These are phyloP conservation scores for Pteropus rufus DNA, from an alignment of 2,797 vertebrate species.

Conservation along the genomic window DNA sequence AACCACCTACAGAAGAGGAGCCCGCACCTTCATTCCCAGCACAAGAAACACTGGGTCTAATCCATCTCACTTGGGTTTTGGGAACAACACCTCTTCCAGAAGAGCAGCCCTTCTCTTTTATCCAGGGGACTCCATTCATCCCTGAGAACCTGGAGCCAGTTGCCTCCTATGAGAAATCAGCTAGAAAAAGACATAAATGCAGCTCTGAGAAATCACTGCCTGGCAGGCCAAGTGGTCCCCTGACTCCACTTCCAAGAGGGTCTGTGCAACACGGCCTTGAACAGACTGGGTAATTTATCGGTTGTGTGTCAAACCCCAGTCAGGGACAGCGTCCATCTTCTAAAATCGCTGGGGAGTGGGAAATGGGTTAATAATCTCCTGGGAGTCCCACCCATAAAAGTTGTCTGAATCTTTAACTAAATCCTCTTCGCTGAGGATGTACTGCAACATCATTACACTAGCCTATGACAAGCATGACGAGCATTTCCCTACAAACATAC, in stretches of 20 bases:
- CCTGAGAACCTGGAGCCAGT: neutral
- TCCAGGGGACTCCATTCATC: neutral
- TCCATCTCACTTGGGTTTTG: neutral
- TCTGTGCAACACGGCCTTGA: neutral
- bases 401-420: conserved; percentile 44
- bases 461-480: conserved; percentile 21
- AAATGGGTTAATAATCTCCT: neutral
- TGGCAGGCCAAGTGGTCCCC: neutral
- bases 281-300: neutral
- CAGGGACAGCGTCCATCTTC: neutral
- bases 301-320: neutral
- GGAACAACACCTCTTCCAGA: neutral
- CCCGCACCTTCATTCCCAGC: neutral
- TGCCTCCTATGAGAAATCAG: neutral
- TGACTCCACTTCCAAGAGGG: neutral
- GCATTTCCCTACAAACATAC: conserved; percentile 70
- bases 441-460: conserved; percentile 62
- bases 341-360: neutral
- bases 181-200: neutral
- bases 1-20: neutral
- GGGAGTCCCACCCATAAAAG: neutral
- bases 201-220: neutral
- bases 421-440: neutral
- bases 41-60: neutral
- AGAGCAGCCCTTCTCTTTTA: neutral